Percentiles rank a stretch among this genome's conserved stretches.
Conservation (phyloP, 2,113 vertebrate species). For the Synodontis membranacea region DNA sequence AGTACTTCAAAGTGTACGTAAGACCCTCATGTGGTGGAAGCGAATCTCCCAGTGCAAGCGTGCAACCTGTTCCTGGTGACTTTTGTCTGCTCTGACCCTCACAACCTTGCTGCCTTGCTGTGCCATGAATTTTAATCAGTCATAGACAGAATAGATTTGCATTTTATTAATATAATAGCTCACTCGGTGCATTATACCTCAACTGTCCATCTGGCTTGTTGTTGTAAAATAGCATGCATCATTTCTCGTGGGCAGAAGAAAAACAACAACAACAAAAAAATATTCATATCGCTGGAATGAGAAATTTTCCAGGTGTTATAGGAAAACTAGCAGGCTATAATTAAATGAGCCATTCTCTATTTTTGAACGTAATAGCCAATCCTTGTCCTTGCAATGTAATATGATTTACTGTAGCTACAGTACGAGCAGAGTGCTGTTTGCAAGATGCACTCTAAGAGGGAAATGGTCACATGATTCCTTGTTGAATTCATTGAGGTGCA, state of each 20-base stretch:
- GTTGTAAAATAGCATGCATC: constrained; percentile 67
- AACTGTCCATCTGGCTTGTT: constrained; percentile 68
- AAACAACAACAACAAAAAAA: neutral
- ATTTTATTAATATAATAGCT: constrained; percentile 59
- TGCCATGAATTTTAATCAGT: constrained; percentile 50
- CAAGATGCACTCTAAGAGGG: neutral
- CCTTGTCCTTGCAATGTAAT: neutral
- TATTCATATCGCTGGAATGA: constrained; percentile 49
- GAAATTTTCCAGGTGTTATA: constrained; percentile 52
- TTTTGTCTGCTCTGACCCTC: constrained; percentile 17
- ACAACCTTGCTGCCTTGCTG: constrained; percentile 36
- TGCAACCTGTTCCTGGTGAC: constrained; percentile 29
- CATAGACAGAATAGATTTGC: constrained; percentile 58
- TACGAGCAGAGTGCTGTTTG: constrained; percentile 1
- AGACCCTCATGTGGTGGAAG: neutral
- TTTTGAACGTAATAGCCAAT: neutral
- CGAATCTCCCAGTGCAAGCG: neutral
- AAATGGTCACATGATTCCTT: constrained; percentile 9
- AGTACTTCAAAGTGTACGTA: neutral
- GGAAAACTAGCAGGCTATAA: constrained; percentile 35
- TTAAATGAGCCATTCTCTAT: constrained; percentile 19
- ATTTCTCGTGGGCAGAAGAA: constrained; percentile 57
- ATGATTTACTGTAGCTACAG: neutral
- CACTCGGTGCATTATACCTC: constrained; percentile 49
- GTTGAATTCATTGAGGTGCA: neutral